Conservation (phyloP, 2,888 invertebrate species). For the Phaonia tiefii region DNA sequence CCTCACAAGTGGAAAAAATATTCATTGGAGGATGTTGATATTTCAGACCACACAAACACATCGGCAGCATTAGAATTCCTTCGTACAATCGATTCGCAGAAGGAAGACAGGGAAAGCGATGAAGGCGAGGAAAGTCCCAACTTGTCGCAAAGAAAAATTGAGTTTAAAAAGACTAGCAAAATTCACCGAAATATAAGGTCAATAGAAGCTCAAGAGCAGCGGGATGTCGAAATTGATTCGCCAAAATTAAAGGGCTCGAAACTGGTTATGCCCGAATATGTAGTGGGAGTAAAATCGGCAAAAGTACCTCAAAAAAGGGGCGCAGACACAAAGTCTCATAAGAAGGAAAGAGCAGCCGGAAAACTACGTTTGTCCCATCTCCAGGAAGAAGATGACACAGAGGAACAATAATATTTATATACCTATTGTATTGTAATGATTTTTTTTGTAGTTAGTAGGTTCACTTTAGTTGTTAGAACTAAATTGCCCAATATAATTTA, state of each 20-base stretch:
- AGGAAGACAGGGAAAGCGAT: slow-evolving; percentile 72
- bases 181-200: slow-evolving; percentile 72
- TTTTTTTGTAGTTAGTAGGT: not conserved
- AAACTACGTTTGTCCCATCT: slow-evolving; percentile 83
- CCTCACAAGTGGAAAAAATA: slow-evolving; percentile 93
- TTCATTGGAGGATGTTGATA: slow-evolving; percentile 90
- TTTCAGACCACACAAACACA: slow-evolving; percentile 89
- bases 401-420: slow-evolving; percentile 68
- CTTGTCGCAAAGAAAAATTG: slow-evolving; percentile 70
- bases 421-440: not conserved
- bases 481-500: too few species aligned
- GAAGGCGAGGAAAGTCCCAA: slow-evolving; percentile 51
- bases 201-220: slow-evolving; percentile 72
- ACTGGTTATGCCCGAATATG: slow-evolving; percentile 91
- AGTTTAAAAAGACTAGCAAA: slow-evolving; percentile 79
- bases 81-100: slow-evolving; percentile 84
- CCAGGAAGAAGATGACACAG: slow-evolving; percentile 81
- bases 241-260: slow-evolving; percentile 85
- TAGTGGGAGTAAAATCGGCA: slow-evolving; percentile 84
- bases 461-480: not conserved
- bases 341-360: slow-evolving; percentile 73
- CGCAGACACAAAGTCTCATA: slow-evolving; percentile 76
- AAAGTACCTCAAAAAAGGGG: slow-evolving; percentile 81
- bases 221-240: slow-evolving; percentile 77
- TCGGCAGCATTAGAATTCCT: slow-evolving; percentile 90